Base-by-base conservation (phyloP, 2,888 invertebrate species). In the Dexiosoma caninum region DNA sequence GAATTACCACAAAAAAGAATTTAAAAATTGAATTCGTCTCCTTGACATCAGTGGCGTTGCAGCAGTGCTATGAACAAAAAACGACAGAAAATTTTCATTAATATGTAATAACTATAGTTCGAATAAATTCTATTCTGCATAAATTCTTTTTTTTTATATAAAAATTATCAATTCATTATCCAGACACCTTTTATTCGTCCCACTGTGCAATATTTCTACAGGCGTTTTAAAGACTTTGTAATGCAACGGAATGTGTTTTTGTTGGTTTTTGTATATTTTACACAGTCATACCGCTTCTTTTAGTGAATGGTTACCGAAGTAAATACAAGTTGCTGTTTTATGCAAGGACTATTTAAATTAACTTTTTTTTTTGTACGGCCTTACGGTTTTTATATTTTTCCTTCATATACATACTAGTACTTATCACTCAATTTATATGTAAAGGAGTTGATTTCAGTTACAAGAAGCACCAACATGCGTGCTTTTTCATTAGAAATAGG, bases 361-460 rank as follows among this genome's bases (percentile, higher is more conserved):
- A 14, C 42, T 53, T 59, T 42, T 32, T n/a, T n/a, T n/a, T n/a
- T n/a, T n/a, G n/a, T 8, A n/a, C 59, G 51, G 14, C 60, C 32
- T 71, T 71, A 53, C 51, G 23, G 10, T n/a, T n/a, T n/a, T n/a
- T n/a, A n/a, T 60, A 49, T 51, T 42, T 14, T 32, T 1, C 23
- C 9, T 71, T 1, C 27, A 37, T 60, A 27, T 4, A n/a, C n/a
- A n/a, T 35, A 27, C 5, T 16, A 21, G 6, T 10, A 46, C 35
- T 44, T 70, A 27, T 3, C 37, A 66, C 21, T 66, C 0, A 27
- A 27, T 3, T 27, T 27, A 27, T 27, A 27, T 27, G 27, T 27
- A 71, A 64, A 66, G 66, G 37, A 72, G 66, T 67, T 59, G 57
- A 60, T 72, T 66, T 72, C 37, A 67, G 51, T 62, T 32, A 19